Evolutionary conservation across 2,113 vertebrate species (phyloP), one percentile per base, ranked within the genome.

Genomic region (Megaceryle maxima): DNA sequence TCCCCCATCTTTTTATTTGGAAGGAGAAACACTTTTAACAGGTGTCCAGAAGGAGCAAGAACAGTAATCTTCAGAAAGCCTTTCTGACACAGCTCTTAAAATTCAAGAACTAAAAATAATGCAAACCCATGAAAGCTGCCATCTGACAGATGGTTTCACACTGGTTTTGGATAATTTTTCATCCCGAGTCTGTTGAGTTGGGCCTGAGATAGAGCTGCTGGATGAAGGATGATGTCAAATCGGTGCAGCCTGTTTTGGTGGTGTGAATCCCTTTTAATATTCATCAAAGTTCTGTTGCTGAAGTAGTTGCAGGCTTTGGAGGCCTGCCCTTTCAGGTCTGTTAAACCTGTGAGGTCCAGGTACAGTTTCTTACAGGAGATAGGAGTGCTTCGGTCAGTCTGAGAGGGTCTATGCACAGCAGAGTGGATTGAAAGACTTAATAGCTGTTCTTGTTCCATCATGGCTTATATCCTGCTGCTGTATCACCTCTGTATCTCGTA

Each of bases 41-140:
- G 75, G n/a, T 87, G 41, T 39, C 53, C 50, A 73, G 66, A 85
- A 94, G 78, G 53, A 91, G 25, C 62, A 76, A 82, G 69, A 82
- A 44, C 39, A 68, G 33, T 60, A 72, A 76, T 60, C 15, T 16
- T 87, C 74, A 62, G 57, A 83, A 90, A 59, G 77, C 60, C 53
- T 85, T 92, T 92, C 35, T 92, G 81, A 82, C 44, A 57, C 41
- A 69, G 62, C 57, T 91, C 53, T 94, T 87, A 29, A 87, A 85
- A 69, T 87, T 91, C 51, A 82, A 73, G 74, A 87, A 73, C 89
- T 94, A 92, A 96, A 96, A 95, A 94, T 96, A 96, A 79, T 55
- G 57, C 74, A 69, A 53, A 51, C 33, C 31, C 16, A 50, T 81
- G 57, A 66, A 92, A 82, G 70, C 93, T 95, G 93, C 74, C 87